Percentiles rank a stretch among this genome's conserved stretches.
Conservation (phyloP, 2,797 vertebrate species). For the Vespertilio murinus region DNA sequence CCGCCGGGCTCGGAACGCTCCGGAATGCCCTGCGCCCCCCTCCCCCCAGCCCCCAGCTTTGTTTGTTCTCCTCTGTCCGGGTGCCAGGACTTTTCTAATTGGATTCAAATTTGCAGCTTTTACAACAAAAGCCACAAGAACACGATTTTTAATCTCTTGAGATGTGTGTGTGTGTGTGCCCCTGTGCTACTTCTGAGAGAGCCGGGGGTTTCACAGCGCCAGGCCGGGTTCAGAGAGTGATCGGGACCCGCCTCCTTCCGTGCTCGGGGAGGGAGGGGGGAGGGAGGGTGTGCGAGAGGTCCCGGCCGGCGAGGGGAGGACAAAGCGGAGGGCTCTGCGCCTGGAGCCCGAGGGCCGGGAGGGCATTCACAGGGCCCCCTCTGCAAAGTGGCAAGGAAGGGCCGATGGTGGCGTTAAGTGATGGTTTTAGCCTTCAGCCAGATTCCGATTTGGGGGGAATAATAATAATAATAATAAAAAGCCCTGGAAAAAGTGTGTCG, state of each 20-base stretch:
- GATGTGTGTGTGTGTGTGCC: constrained; percentile 11
- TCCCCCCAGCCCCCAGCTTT: constrained; percentile 31
- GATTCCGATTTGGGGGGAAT: background rate
- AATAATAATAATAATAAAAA: too few relatives aligned
- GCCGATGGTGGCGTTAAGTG: background rate
- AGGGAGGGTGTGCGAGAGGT: background rate
- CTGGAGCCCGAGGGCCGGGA: accelerated
- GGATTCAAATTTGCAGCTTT: constrained; percentile 71
- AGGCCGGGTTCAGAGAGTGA: background rate
- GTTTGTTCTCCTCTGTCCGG: constrained; percentile 10
- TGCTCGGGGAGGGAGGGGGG: background rate
- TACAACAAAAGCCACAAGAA: constrained; percentile 63
- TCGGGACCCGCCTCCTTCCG: background rate
- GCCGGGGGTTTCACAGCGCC: background rate
- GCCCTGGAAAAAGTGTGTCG: background rate
- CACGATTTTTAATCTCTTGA: constrained; percentile 60
- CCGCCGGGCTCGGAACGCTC: background rate
- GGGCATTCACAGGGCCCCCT: background rate
- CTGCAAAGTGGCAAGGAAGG: background rate
- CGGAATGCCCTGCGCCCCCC: background rate
- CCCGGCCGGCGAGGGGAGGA: background rate
- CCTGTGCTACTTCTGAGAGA: background rate
- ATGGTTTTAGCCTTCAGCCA: background rate
- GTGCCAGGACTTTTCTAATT: constrained; percentile 30
- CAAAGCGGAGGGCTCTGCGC: background rate